Percentiles rank a stretch among this genome's conserved stretches.
Evolutionary conservation across 2,888 invertebrate species (phyloP).

Genomic region (Metacarcinus magister): DNA sequence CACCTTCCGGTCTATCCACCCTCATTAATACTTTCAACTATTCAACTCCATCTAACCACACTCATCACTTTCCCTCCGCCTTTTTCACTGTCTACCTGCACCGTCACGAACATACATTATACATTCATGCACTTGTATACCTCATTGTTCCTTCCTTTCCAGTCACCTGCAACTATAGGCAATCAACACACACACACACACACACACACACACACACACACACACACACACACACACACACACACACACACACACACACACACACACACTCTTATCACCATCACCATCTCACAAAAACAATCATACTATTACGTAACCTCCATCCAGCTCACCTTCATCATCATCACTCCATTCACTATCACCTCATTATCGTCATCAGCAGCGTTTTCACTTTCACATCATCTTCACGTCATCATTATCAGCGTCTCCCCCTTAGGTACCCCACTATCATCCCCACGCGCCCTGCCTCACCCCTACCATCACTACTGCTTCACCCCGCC

Average conservation of each 20-base stretch:
- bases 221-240: background rate
- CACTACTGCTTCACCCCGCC: background rate
- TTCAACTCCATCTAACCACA: no score
- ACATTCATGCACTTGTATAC: background rate
- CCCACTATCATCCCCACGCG: background rate
- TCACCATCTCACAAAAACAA: background rate
- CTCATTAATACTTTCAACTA: no score
- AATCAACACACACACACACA: background rate
- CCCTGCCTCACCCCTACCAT: background rate
- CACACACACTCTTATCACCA: background rate
- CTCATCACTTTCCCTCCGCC: no score
- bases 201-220: background rate
- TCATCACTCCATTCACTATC: background rate
- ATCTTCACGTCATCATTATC: slow-evolving; percentile 22
- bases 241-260: no score
- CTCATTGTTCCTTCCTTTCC: background rate
- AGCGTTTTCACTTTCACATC: slow-evolving; percentile 10
- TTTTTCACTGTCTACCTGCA: background rate
- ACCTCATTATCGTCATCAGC: background rate
- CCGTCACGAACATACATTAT: background rate
- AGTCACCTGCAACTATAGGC: background rate
- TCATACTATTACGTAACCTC: background rate
- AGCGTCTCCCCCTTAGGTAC: background rate
- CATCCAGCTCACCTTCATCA: background rate
- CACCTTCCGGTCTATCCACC: no score